These are phyloP conservation scores for Lucifuga dentata DNA, from an alignment of 2,113 vertebrate genomes.

Conservation along the genomic window DNA sequence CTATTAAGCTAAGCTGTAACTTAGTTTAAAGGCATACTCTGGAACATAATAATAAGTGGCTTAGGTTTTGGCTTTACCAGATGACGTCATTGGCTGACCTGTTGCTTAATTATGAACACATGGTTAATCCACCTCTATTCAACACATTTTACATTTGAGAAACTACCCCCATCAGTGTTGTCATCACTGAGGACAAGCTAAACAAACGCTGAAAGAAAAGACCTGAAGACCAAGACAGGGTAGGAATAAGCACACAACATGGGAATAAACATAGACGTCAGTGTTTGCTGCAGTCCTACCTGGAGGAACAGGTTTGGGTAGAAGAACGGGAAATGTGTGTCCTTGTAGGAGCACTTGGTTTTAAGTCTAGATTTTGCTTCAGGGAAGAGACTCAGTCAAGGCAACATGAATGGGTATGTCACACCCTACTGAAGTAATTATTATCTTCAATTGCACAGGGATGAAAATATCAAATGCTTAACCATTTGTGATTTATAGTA, in stretches of 20 bases:
- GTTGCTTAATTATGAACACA: conserved; percentile 13
- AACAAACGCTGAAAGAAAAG: too few species aligned
- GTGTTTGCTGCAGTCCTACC: conserved; percentile 29
- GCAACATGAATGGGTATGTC: conserved; percentile 57
- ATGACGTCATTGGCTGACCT: conserved; percentile 22
- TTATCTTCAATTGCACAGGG: too few species aligned
- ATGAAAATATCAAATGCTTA: too few species aligned
- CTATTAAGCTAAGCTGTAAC: too few species aligned
- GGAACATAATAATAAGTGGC: neutral
- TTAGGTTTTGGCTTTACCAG: neutral
- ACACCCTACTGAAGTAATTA: too few species aligned
- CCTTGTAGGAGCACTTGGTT: conserved; percentile 31
- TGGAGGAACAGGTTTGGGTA: conserved; percentile 83
- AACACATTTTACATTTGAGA: neutral
- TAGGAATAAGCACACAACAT: neutral
- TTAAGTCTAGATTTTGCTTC: conserved; percentile 21
- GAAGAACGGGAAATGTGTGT: conserved; percentile 77
- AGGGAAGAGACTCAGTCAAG: conserved; percentile 18
- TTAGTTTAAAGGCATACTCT: neutral
- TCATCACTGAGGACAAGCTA: neutral
- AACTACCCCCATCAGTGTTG: neutral
- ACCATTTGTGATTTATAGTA: too few species aligned
- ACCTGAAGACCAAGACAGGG: neutral
- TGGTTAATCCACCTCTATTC: neutral
- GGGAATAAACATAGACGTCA: conserved; percentile 33